A percentile compares a stretch with the other conserved stretches of the same genome.
Evolutionary conservation across 2,888 invertebrate genomes (phyloP).

Genomic region (Lutraria lutraria): DNA sequence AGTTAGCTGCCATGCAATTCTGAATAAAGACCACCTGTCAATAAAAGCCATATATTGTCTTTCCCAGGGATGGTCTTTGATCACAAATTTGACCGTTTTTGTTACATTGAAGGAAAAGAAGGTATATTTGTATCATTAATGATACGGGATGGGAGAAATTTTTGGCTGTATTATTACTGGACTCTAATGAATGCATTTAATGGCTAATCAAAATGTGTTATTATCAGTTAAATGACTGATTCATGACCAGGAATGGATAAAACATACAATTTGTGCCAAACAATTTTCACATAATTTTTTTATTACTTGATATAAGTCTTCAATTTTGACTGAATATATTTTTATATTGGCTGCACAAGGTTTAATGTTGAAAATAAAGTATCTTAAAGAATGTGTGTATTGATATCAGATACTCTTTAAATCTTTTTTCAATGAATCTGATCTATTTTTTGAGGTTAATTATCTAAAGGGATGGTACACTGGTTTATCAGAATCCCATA

Average conservation of each 20-base stretch:
- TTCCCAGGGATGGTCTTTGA: no score
- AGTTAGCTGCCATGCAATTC: no score
- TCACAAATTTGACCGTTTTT: no score
- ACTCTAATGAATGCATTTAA: not conserved
- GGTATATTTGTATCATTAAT: not conserved
- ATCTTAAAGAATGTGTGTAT: not conserved
- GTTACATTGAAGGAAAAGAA: not conserved
- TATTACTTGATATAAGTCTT: not conserved
- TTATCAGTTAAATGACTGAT: not conserved
- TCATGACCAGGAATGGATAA: not conserved
- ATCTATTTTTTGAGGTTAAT: not conserved
- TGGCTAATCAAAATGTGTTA: not conserved
- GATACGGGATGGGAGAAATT: not conserved
- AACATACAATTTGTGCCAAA: conserved; percentile 7
- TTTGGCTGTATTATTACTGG: not conserved
- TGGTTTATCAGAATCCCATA: no score
- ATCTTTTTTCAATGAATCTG: conserved; percentile 12
- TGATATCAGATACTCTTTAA: not conserved
- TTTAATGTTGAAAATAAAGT: not conserved
- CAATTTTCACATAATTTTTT: not conserved
- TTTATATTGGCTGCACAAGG: not conserved
- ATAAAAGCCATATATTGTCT: no score
- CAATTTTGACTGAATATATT: not conserved
- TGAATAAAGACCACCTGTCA: no score
- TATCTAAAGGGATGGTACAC: no score